These are phyloP conservation scores for Cyanoramphus novaezelandiae DNA, from an alignment of 2,113 vertebrate genomes.

Conservation along the genomic window DNA sequence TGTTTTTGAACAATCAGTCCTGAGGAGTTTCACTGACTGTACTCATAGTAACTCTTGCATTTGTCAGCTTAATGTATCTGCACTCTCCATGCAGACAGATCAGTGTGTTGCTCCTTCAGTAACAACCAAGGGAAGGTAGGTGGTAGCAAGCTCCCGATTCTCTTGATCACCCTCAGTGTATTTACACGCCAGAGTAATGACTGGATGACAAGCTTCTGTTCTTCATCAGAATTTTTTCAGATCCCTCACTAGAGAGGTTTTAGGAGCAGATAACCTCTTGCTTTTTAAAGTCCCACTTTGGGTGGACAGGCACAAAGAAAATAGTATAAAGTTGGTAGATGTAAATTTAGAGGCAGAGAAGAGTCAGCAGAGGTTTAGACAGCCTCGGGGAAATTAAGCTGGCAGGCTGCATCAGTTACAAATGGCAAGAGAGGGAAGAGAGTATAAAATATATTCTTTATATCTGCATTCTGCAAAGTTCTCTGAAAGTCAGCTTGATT, in stretches of 20 bases:
- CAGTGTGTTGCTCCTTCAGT: background rate
- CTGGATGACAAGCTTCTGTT: background rate
- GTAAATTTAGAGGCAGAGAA: background rate
- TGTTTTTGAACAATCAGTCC: background rate
- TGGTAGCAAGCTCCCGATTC: background rate
- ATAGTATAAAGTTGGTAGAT: background rate
- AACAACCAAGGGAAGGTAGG: background rate
- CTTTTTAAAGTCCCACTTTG: background rate
- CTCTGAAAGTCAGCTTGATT: background rate
- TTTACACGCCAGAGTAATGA: background rate
- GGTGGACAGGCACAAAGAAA: background rate
- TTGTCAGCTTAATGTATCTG: background rate
- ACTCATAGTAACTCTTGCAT: background rate
- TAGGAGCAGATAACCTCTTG: background rate
- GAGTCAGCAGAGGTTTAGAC: background rate
- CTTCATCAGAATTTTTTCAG: background rate
- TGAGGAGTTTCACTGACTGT: background rate
- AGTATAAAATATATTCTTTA: background rate
- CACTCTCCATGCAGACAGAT: accelerated
- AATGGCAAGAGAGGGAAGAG: background rate
- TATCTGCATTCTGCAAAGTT: background rate
- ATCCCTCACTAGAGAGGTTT: background rate
- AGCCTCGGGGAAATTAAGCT: background rate
- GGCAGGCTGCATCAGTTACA: background rate
- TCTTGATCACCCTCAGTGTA: background rate